Conservation (phyloP, 2,113 vertebrate genomes). For the Tachycineta bicolor region DNA sequence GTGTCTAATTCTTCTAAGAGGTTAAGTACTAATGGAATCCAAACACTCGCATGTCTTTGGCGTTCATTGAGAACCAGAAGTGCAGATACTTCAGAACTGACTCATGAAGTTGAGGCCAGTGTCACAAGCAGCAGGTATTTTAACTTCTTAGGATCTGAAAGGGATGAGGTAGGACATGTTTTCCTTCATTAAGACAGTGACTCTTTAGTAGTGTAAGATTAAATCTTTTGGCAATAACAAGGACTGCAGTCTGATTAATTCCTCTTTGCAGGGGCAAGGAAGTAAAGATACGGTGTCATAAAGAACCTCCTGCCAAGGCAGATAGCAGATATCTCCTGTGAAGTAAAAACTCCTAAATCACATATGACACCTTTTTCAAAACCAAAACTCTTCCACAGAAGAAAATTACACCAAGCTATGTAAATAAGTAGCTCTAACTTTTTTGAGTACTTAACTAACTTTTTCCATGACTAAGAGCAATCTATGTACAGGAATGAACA, state of each 20-base stretch:
- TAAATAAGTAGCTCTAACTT: neutral
- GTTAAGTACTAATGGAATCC: neutral
- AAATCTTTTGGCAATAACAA: neutral
- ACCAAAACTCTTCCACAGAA: neutral
- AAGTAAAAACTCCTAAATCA: neutral
- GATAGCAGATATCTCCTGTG: neutral
- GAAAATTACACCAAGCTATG: neutral
- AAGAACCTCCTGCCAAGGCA: neutral
- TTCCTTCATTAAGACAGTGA: neutral
- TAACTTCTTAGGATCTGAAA: neutral
- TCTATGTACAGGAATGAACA: neutral
- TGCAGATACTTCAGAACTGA: neutral
- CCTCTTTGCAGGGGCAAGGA: neutral
- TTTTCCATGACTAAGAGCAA: neutral
- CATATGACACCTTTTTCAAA: neutral
- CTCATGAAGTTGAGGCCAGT: neutral
- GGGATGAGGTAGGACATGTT: neutral
- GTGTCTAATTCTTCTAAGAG: neutral
- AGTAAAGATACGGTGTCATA: neutral
- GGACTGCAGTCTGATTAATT: neutral
- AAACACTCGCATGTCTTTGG: neutral
- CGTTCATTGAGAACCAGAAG: neutral
- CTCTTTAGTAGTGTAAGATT: neutral
- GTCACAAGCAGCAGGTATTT: neutral
- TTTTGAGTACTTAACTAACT: neutral